Percentiles rank a stretch among this genome's conserved stretches.
phyloP scores from a whole-genome alignment of 92 coral and sea anemone species.

The Paramuricea clavata region DNA sequence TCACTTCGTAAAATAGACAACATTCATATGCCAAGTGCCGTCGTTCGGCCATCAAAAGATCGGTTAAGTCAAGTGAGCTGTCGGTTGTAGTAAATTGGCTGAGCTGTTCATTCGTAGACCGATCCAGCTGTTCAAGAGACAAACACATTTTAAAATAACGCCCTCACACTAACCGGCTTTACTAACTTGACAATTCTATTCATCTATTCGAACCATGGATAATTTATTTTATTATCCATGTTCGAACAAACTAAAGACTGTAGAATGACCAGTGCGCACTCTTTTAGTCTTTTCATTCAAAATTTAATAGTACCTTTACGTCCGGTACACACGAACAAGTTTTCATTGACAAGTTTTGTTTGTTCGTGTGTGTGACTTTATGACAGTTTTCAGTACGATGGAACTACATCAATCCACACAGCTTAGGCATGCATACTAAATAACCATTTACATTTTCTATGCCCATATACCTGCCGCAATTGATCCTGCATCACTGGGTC shows the following conservation, averaged over 20 bases:
- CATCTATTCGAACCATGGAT: no score
- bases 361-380: no score
- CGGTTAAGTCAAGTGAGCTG: constrained; percentile 27
- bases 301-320: no score
- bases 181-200: background rate
- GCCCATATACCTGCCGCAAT: background rate
- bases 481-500: constrained; percentile 48
- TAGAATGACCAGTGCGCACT: no score
- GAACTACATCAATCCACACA: no score
- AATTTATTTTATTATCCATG: no score
- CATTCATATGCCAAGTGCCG: constrained; percentile 53
- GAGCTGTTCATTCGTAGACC: constrained; percentile 7
- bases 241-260: no score
- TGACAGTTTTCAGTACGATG: no score
- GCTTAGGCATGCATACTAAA: background rate
- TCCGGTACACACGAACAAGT: no score
- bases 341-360: no score
- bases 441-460: background rate
- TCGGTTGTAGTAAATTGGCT: background rate
- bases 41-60: constrained; percentile 22
- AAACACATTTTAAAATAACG: background rate
- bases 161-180: background rate
- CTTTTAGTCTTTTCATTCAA: no score
- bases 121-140: background rate
- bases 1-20: constrained; percentile 40